Evolutionary conservation across 2,888 invertebrate genomes (phyloP).

Genomic region (Philopedon plagiatum): DNA sequence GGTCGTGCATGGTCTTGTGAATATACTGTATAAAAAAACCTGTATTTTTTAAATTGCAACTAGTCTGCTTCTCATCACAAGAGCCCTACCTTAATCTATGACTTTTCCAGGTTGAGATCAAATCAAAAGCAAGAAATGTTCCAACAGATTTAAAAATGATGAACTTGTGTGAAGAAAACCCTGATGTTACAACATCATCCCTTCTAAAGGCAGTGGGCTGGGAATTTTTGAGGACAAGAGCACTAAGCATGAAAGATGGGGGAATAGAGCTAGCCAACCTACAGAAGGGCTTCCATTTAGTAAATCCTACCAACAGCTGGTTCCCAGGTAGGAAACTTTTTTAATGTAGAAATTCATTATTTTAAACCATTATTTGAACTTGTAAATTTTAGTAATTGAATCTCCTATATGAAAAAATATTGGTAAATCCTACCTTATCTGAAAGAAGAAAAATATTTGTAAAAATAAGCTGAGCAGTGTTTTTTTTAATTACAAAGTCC

Average conservation of each 20-base stretch:
- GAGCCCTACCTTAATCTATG: no score
- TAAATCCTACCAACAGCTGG: slow-evolving; percentile 91
- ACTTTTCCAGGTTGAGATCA: slow-evolving; percentile 78
- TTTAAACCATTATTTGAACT: no score
- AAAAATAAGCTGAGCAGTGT: neutral
- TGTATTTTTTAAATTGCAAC: no score
- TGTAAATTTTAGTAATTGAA: no score
- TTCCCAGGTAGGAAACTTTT: slow-evolving; percentile 87
- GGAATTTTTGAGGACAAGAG: slow-evolving; percentile 84
- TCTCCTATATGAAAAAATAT: no score
- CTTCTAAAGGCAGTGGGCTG: slow-evolving; percentile 86
- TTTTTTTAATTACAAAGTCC: slow-evolving; percentile 1
- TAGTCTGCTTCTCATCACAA: no score
- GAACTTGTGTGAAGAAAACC: slow-evolving; percentile 85
- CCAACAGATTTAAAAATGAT: slow-evolving; percentile 78
- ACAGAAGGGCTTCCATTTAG: slow-evolving; percentile 87
- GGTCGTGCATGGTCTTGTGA: no score
- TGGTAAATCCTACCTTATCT: no score
- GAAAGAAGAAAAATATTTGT: no score
- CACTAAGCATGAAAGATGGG: slow-evolving; percentile 79
- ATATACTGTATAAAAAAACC: no score
- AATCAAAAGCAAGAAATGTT: slow-evolving; percentile 82
- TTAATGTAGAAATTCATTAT: slow-evolving; percentile 41
- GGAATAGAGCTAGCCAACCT: slow-evolving; percentile 79
- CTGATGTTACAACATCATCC: slow-evolving; percentile 78